phyloP scores from a whole-genome alignment of 2,888 invertebrate genomes.

The Scotopteryx bipunctaria region DNA sequence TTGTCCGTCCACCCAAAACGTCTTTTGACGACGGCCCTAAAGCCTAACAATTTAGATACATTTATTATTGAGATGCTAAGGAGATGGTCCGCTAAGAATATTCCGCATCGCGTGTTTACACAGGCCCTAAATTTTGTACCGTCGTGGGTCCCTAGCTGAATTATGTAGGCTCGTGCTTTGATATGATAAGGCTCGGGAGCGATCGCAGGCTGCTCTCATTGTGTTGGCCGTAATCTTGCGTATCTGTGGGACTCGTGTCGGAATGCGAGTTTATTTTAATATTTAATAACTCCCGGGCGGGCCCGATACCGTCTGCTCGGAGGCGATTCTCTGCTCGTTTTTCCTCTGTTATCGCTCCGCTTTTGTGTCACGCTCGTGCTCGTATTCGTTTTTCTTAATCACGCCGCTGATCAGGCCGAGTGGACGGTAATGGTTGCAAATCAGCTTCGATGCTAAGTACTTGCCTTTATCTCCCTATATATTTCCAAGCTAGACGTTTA shows the following conservation, averaged over 20 bases:
- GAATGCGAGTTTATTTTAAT: constrained; percentile 83
- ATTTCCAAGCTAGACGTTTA: constrained; percentile 24
- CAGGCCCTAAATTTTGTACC: constrained; percentile 60
- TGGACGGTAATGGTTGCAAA: constrained; percentile 59
- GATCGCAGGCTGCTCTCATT: constrained; percentile 76
- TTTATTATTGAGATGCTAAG: constrained; percentile 4
- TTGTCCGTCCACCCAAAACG: neutral
- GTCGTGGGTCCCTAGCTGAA: constrained; percentile 54
- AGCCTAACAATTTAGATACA: neutral
- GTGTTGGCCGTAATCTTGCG: constrained; percentile 77
- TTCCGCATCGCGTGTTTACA: constrained; percentile 47
- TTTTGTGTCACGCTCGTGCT: constrained; percentile 78
- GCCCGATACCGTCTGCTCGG: constrained; percentile 74
- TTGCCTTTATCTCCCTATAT: constrained; percentile 31
- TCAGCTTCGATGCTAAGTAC: constrained; percentile 45
- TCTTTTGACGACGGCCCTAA: neutral
- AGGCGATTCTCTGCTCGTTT: constrained; percentile 76
- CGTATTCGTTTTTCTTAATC: constrained; percentile 77
- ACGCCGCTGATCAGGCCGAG: constrained; percentile 62
- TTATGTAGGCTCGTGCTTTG: constrained; percentile 73
- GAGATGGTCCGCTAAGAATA: constrained; percentile 27
- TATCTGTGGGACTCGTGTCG: constrained; percentile 79
- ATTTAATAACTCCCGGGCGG: constrained; percentile 81
- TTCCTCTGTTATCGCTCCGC: constrained; percentile 74
- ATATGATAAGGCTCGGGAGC: constrained; percentile 75